Evolutionary conservation across 53 echinoderm and acorn worm genomes (phyloP).

Genomic region (Zoroaster sp.): DNA sequence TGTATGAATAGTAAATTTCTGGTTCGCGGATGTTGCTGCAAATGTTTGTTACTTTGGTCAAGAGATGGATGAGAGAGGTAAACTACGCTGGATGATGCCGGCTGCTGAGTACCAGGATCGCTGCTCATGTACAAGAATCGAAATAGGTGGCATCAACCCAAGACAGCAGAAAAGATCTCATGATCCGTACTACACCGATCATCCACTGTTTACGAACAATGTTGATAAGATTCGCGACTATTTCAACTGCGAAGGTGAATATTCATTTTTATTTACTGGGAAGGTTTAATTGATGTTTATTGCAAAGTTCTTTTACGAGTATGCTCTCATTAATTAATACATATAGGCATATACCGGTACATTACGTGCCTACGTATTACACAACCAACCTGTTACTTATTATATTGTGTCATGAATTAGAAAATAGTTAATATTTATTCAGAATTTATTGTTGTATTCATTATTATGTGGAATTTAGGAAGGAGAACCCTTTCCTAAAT

Average conservation of each 20-base stretch:
- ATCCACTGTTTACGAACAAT: not conserved
- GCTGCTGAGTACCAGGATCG: not conserved
- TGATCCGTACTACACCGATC: not conserved
- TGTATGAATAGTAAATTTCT: not conserved
- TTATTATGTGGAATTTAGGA: too few species aligned
- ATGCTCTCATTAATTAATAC: too few species aligned
- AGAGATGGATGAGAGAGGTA: not conserved
- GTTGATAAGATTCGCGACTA: not conserved
- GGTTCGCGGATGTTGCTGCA: not conserved
- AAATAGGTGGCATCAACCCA: not conserved
- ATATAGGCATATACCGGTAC: too few species aligned
- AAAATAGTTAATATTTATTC: too few species aligned
- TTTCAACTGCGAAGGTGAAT: not conserved
- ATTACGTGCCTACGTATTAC: too few species aligned
- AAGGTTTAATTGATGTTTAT: too few species aligned
- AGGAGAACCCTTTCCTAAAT: too few species aligned
- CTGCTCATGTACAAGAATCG: not conserved
- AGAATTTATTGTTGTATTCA: too few species aligned
- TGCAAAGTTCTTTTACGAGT: too few species aligned
- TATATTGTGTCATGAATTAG: too few species aligned
- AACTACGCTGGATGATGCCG: not conserved
- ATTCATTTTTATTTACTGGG: too few species aligned
- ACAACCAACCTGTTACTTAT: too few species aligned
- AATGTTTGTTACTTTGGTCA: not conserved
- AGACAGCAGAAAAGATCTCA: not conserved